Evolutionary conservation across 2,888 invertebrate genomes (phyloP), one percentile per base, ranked within the genome.

Genomic region (Drosophila tanythrix): DNA sequence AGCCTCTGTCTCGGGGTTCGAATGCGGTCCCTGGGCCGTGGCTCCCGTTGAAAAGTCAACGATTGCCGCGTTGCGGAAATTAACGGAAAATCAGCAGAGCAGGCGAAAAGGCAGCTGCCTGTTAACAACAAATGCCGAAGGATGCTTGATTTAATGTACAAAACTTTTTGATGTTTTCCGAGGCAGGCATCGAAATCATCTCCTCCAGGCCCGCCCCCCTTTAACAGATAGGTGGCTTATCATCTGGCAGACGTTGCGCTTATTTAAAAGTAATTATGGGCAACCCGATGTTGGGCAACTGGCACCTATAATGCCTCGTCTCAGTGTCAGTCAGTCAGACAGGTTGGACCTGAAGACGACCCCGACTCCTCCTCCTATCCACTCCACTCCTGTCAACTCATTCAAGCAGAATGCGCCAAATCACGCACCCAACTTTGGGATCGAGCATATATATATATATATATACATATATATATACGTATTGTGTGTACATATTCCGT

Each of bases 31-130:
- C 74, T 35, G 70, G 62, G 3, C 35, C 52, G 53, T 53, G 5
- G 36, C 36, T 53, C 51, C 67, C 81, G 84, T 84, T 88, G 88
- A 88, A 84, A 87, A 88, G 87, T 88, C 87, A 88, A 88, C 87
- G 87, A 88, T 86, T 88, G 87, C 83, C 87, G 87, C 87, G 88
- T 79, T 88, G 87, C 87, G 87, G 87, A 88, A 88, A 88, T 88
- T 88, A 88, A 88, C 88, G 88, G 82, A 88, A 88, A 88, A 88
- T 84, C 88, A 86, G 84, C 74, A 72, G 76, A 81, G 74, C 70
- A 73, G 73, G 78, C 70, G 62, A 72, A 75, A 71, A 76, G 75
- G 75, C 78, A 68, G 71, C 64, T 69, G 70, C 48, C 77, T 69
- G 79, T 81, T 86, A 86, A 83, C 77, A 82, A 83, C 78, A 82